phyloP scores from a whole-genome alignment of 2,113 vertebrate genomes.

The Pelmatolapia mariae region DNA sequence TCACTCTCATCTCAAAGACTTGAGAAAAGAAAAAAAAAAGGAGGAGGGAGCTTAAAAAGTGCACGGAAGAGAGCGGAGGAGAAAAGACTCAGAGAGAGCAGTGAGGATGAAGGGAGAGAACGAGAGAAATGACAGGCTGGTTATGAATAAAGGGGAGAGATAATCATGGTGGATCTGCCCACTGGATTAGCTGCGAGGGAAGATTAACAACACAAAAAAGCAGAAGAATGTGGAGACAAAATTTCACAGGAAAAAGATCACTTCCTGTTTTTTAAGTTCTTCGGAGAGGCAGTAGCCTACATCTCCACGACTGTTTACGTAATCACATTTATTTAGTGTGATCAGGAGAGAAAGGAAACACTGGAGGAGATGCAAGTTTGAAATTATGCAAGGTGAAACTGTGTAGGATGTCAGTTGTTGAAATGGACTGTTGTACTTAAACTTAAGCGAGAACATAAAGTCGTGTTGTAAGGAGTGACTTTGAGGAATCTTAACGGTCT shows the following conservation, averaged over 20 bases:
- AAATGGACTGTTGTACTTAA: background rate
- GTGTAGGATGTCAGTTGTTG: constrained; percentile 5
- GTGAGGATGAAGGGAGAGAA: constrained; percentile 13
- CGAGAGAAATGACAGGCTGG: constrained; percentile 42
- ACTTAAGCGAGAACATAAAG: background rate
- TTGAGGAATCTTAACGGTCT: background rate
- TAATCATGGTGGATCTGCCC: constrained; percentile 67
- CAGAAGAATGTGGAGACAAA: constrained; percentile 9
- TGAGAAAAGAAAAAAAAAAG: background rate
- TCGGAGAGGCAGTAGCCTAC: constrained; percentile 24
- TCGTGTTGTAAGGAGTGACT: background rate
- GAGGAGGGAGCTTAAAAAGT: constrained; percentile 7
- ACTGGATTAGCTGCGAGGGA: constrained; percentile 69
- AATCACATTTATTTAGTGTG: constrained; percentile 17
- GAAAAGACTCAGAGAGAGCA: background rate
- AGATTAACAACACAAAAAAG: constrained; percentile 62
- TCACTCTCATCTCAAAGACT: constrained; percentile 4
- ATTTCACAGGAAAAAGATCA: constrained; percentile 20
- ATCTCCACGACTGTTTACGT: constrained; percentile 37
- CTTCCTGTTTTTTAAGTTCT: constrained; percentile 49
- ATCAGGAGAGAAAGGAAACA: background rate
- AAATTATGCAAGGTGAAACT: constrained; percentile 29
- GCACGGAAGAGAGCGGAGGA: background rate
- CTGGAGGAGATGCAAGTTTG: background rate
- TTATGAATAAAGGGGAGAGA: constrained; percentile 68